Conservation (phyloP, 2,797 vertebrate species). For the Schizopygopsis malacanthus region DNA sequence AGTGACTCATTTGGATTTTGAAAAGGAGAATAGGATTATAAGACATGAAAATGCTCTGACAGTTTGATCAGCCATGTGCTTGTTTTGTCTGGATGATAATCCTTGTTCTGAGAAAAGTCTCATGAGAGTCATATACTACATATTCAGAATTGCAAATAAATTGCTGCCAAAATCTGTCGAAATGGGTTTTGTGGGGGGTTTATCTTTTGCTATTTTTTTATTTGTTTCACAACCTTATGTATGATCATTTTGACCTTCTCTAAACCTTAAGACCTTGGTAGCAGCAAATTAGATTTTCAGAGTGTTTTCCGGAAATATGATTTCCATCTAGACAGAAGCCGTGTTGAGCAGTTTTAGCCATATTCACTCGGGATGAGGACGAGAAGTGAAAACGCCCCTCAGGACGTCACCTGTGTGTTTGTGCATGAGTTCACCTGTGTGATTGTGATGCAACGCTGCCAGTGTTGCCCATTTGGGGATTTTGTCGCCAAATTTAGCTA, state of each 20-base stretch:
- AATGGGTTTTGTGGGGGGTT: neutral
- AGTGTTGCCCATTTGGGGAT: too few species aligned
- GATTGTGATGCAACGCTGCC: constrained; percentile 16
- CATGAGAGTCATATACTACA: neutral
- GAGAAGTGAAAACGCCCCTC: neutral
- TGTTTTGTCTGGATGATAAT: constrained; percentile 11
- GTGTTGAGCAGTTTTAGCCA: neutral
- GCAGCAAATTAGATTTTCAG: neutral
- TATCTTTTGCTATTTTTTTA: neutral
- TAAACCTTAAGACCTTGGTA: neutral
- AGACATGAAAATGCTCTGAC: neutral
- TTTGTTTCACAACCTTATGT: neutral
- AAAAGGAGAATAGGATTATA: neutral
- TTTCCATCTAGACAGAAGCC: neutral
- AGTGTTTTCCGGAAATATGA: neutral
- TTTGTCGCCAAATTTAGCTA: too few species aligned
- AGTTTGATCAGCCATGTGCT: constrained; percentile 9
- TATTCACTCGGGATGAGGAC: neutral
- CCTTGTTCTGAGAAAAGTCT: neutral
- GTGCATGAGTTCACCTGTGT: constrained; percentile 21
- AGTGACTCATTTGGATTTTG: neutral
- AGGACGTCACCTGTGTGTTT: neutral
- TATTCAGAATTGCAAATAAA: neutral
- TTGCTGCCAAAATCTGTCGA: neutral
- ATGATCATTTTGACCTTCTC: neutral